Percentiles rank a stretch among this genome's conserved stretches.
Conservation (phyloP, 1,140 invertebrate species). For the Hydropsyche tenuis region DNA sequence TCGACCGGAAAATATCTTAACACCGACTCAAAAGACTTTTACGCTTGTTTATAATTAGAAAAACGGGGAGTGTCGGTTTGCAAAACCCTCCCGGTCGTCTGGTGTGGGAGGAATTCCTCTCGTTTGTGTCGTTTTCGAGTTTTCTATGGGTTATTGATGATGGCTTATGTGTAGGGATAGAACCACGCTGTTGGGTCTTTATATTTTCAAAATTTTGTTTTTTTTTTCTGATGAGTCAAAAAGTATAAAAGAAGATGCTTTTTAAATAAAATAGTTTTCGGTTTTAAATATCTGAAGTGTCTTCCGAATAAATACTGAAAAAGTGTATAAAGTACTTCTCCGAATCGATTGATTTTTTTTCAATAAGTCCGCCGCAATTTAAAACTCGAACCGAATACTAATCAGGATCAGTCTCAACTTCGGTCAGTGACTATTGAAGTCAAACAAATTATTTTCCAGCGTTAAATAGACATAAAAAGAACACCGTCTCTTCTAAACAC, state of each 20-base stretch:
- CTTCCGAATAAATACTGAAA: too few species aligned
- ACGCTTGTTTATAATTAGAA: background rate
- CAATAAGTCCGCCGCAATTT: background rate
- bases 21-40: constrained; percentile 21
- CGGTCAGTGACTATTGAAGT: background rate
- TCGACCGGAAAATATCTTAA: constrained; percentile 40
- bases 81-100: background rate
- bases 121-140: background rate
- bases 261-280: too few species aligned
- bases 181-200: too few species aligned
- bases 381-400: background rate
- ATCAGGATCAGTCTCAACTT: too few species aligned
- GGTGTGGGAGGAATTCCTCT: background rate
- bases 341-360: background rate
- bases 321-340: too few species aligned
- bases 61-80: background rate
- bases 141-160: too few species aligned
- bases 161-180: too few species aligned
- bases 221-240: too few species aligned
- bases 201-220: too few species aligned
- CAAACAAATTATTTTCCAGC: constrained; percentile 20
- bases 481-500: constrained; percentile 19
- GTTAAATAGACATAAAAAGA: constrained; percentile 11
- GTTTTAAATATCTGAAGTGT: too few species aligned
- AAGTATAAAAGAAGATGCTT: too few species aligned